Evolutionary conservation across 30 jellyfish, hydroid and myxozoan genomes (phyloP), one percentile per base, ranked within the genome.

Genomic region (Cassiopea xamachana): DNA sequence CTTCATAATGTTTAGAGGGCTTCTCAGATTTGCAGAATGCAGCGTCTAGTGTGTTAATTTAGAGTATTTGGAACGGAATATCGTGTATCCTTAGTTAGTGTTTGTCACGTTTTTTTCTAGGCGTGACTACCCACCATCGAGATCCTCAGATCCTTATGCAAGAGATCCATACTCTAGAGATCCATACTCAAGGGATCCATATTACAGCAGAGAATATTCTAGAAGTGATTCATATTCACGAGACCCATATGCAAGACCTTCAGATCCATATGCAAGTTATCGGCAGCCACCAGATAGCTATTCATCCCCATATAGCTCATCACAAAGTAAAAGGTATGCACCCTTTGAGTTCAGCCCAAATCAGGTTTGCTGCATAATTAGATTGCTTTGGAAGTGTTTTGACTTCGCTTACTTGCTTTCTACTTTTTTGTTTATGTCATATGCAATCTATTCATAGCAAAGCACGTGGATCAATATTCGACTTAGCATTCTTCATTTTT

Each of bases 101-200:
- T 6, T 10, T 55, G 64, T 55, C 39, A 27, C 39, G 39, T 27
- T 27, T 27, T 27, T 55, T 0, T 55, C 12, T 0, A 75, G 96
- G 19, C 75, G 83, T 18, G 83, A 73, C 46, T 83, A 83, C 16
- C 77, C 82, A 48, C 91, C 91, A n/a, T 73, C 91, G 46, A 83
- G 91, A 83, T 58, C 84, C 67, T 83, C 91, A 58, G 98, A 93
- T 70, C 94, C 97, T 7, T 93, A 93, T 68, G 93, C 93, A 3
- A 70, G 97, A 48, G 95, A 89, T 51, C 72, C 88, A 2, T 93
- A 87, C 46, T 59, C 93, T 0, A 59, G 97, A 48, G 98, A 93
- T 72, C 94, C 97, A 59, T 93, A 93, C 58, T 19, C 92, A 75
- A 55, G 98, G 48, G 95, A 89, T 51, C 79, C 88, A 1, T 93